phyloP scores from a whole-genome alignment of 2,888 invertebrate genomes.

The Cryptosula pallasiana region DNA sequence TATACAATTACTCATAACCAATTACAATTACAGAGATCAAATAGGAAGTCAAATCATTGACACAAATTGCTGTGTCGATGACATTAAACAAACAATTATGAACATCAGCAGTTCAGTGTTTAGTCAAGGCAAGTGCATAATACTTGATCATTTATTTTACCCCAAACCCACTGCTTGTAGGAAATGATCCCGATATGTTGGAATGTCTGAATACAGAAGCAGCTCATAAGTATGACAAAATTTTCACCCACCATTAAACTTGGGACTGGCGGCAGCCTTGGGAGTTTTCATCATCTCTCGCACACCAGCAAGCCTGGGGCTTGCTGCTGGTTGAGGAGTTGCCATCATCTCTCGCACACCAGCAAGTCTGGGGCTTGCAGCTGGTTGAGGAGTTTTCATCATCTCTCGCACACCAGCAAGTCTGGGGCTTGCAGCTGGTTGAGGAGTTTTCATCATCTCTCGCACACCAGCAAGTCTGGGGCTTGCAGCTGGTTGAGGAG shows the following conservation, averaged over 20 bases:
- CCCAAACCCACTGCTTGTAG: too few species aligned
- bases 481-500: slow-evolving; percentile 27
- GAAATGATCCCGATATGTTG: too few species aligned
- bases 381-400: slow-evolving; percentile 31
- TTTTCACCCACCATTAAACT: slow-evolving; percentile 31
- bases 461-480: slow-evolving; percentile 29
- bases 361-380: slow-evolving; percentile 25
- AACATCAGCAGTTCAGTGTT: too few species aligned
- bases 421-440: slow-evolving; percentile 20
- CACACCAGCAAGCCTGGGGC: slow-evolving; percentile 25
- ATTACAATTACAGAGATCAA: too few species aligned
- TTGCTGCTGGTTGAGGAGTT: slow-evolving; percentile 29
- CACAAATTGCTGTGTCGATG: too few species aligned
- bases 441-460: slow-evolving; percentile 30
- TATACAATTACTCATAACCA: too few species aligned
- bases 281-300: slow-evolving; percentile 23
- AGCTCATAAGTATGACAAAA: slow-evolving; percentile 30
- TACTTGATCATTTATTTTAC: too few species aligned
- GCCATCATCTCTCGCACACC: neutral
- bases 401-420: slow-evolving; percentile 32
- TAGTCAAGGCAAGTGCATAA: too few species aligned
- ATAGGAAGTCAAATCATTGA: too few species aligned
- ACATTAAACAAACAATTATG: too few species aligned
- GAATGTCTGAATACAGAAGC: too few species aligned
- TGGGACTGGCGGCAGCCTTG: slow-evolving; percentile 15